These are phyloP conservation scores for Drosophila leonis DNA, from an alignment of 2,888 invertebrate genomes.

Conservation along the genomic window DNA sequence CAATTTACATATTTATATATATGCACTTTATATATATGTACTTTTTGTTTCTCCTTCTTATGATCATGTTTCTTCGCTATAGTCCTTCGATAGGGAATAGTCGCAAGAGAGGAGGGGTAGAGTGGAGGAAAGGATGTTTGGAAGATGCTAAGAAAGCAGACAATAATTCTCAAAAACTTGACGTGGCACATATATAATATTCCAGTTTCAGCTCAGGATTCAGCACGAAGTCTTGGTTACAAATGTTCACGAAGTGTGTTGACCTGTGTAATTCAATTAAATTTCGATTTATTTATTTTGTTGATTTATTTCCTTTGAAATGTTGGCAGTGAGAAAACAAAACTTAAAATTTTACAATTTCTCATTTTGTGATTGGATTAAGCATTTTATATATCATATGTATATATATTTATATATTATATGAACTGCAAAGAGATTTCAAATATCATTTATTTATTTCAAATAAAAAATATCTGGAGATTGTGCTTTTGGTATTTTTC, in stretches of 20 bases:
- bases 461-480: slow-evolving; percentile 6
- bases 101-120: neutral
- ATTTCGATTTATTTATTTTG: slow-evolving; percentile 22
- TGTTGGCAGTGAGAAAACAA: slow-evolving; percentile 76
- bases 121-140: no score
- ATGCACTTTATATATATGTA: no score
- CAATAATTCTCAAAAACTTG: no score
- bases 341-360: slow-evolving; percentile 55
- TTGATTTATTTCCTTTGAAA: slow-evolving; percentile 23
- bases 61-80: neutral
- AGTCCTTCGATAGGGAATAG: neutral
- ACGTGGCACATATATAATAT: no score
- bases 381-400: slow-evolving; percentile 16
- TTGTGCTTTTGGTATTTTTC: slow-evolving; percentile 7
- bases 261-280: slow-evolving; percentile 1
- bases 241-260: neutral
- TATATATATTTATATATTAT: neutral
- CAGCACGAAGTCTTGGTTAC: no score
- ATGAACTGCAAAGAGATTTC: neutral
- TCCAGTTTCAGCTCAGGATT: no score
- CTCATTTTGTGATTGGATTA: slow-evolving; percentile 37
- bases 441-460: neutral
- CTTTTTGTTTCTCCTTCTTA: neutral
- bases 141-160: no score
- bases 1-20: no score